phyloP scores from a whole-genome alignment of 2,797 vertebrate genomes.

The Cirrhinus mrigala region DNA sequence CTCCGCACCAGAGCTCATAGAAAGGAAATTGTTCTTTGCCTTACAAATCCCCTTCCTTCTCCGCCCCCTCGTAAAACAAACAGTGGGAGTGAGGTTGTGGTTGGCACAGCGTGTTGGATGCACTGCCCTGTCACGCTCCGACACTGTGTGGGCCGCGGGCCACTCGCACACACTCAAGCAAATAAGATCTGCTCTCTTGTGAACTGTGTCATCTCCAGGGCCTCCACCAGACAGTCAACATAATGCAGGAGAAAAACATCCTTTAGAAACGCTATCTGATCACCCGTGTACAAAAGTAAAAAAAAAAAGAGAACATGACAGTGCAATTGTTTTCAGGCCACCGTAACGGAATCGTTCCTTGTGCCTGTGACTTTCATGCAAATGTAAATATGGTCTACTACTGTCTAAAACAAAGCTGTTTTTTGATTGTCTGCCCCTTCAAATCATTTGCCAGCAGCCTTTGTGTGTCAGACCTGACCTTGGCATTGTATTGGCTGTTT shows the following conservation, averaged over 20 bases:
- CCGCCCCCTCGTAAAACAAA: constrained; percentile 34
- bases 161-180: constrained; percentile 1
- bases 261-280: constrained; percentile 5
- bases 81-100: not conserved
- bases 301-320: not conserved
- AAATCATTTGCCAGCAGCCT: not conserved
- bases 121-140: not conserved
- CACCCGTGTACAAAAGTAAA: not conserved
- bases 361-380: not conserved
- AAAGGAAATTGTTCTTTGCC: constrained; percentile 76
- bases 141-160: not conserved
- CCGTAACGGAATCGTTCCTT: not conserved
- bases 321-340: not conserved
- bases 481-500: not conserved
- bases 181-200: constrained; percentile 37
- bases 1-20: constrained; percentile 60
- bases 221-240: constrained; percentile 21
- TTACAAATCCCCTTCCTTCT: constrained; percentile 58
- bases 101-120: not conserved
- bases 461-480: constrained; percentile 11
- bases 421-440: not conserved
- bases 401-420: not conserved
- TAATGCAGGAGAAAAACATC: constrained; percentile 5
- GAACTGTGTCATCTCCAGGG: constrained; percentile 26
- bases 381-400: not conserved